Evolutionary conservation across 2,797 vertebrate species (phyloP).

Genomic region (Tokudaia tokunoshimensis): DNA sequence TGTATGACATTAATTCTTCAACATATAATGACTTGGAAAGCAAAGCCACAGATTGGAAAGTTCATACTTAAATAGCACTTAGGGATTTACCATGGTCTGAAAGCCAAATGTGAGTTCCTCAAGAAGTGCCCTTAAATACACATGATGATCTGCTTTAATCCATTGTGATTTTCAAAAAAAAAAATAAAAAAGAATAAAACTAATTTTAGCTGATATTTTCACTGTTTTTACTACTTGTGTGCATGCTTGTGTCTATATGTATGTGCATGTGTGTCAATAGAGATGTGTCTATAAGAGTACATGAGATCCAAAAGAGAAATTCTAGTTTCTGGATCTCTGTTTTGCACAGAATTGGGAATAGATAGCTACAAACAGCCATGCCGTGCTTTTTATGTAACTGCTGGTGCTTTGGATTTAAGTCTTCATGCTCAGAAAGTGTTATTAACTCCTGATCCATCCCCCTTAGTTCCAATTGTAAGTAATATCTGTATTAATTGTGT

Average conservation of each 20-base stretch:
- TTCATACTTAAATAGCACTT: not conserved
- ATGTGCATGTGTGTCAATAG: not conserved
- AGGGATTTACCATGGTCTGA: not conserved
- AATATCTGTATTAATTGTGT: not conserved
- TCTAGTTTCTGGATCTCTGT: not conserved
- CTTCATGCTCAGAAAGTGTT: not conserved
- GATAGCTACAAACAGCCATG: not conserved
- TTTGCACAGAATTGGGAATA: not conserved
- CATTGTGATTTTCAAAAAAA: not conserved
- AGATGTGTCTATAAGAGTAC: not conserved
- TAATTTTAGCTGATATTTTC: not conserved
- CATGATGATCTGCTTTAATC: not conserved
- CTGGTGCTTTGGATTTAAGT: not conserved
- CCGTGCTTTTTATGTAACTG: not conserved
- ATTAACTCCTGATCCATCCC: not conserved
- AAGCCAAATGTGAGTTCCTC: not conserved
- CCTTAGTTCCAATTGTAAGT: not conserved
- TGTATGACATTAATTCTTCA: slow-evolving; percentile 16
- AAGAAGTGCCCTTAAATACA: not conserved
- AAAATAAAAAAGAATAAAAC: not conserved
- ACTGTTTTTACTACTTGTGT: not conserved
- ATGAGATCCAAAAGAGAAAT: no score
- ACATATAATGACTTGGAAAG: not conserved
- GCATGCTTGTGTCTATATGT: not conserved
- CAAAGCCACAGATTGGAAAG: not conserved